phyloP scores from a whole-genome alignment of 2,888 invertebrate species.

The Criorhina ranunculi region DNA sequence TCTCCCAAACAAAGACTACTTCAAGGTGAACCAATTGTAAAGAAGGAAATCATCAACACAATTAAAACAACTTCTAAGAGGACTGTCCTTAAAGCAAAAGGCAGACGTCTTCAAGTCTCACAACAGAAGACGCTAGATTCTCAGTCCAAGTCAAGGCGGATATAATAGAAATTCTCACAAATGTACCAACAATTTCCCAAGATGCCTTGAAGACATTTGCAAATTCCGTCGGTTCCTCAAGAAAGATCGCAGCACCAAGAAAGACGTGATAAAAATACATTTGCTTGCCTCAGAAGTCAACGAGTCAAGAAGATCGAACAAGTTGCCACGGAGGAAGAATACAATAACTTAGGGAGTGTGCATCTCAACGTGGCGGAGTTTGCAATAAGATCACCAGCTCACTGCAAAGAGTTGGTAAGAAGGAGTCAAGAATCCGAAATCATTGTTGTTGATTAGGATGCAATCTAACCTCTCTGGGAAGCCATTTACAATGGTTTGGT shows the following conservation, averaged over 20 bases:
- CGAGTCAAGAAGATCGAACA: slow-evolving; percentile 82
- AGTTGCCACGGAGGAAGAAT: slow-evolving; percentile 81
- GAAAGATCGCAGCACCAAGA: slow-evolving; percentile 81
- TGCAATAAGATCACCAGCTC: slow-evolving; percentile 79
- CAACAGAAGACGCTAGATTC: neutral
- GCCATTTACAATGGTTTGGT: too few relatives aligned
- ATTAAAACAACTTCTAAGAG: too few relatives aligned
- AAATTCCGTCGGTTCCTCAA: slow-evolving; percentile 81
- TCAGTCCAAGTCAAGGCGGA: slow-evolving; percentile 29
- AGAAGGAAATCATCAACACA: neutral
- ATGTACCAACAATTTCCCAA: slow-evolving; percentile 26
- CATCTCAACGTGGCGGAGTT: slow-evolving; percentile 79
- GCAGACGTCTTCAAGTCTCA: neutral
- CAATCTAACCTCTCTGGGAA: too few relatives aligned
- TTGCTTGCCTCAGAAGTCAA: slow-evolving; percentile 82
- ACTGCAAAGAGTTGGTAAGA: slow-evolving; percentile 79
- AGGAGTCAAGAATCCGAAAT: slow-evolving; percentile 48
- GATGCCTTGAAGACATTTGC: slow-evolving; percentile 55
- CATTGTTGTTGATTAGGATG: slow-evolving; percentile 76
- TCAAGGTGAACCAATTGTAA: neutral
- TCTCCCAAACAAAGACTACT: too few relatives aligned
- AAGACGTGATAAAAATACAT: slow-evolving; percentile 82
- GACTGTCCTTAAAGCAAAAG: too few relatives aligned
- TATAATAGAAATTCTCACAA: slow-evolving; percentile 39
- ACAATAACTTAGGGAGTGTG: slow-evolving; percentile 79